Evolutionary conservation across 2,797 vertebrate genomes (phyloP).

Genomic region (Lepus townsendii): DNA sequence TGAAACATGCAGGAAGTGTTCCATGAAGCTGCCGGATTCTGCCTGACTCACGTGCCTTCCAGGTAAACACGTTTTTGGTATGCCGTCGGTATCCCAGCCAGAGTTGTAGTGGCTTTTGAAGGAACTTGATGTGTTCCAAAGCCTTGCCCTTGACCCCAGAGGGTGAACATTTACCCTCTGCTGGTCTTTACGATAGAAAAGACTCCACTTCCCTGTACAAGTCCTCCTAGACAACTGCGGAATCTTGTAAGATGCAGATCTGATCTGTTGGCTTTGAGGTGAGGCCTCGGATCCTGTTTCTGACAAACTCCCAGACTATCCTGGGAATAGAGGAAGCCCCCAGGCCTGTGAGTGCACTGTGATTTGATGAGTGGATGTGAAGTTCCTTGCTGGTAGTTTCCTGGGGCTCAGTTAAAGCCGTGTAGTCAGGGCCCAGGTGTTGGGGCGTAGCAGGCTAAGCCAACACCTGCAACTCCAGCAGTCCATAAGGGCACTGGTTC

Average conservation of each 20-base stretch:
- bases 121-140: background rate
- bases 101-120: background rate
- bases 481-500: too few relatives aligned
- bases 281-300: background rate
- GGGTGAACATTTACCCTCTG: background rate
- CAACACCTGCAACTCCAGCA: too few relatives aligned
- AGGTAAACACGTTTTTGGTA: too few relatives aligned
- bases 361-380: too few relatives aligned
- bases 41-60: too few relatives aligned
- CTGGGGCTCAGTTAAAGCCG: background rate
- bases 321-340: background rate
- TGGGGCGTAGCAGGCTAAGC: too few relatives aligned
- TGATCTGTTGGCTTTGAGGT: background rate
- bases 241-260: background rate
- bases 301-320: background rate
- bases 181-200: background rate
- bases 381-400: background rate
- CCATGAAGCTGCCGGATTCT: too few relatives aligned
- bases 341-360: background rate
- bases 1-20: conserved; percentile 10
- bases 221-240: background rate
- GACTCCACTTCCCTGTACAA: background rate
- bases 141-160: background rate
- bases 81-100: background rate
- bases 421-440: background rate